These are phyloP conservation scores for Labeo rohita DNA, from an alignment of 2,113 vertebrate species.

Conservation along the genomic window DNA sequence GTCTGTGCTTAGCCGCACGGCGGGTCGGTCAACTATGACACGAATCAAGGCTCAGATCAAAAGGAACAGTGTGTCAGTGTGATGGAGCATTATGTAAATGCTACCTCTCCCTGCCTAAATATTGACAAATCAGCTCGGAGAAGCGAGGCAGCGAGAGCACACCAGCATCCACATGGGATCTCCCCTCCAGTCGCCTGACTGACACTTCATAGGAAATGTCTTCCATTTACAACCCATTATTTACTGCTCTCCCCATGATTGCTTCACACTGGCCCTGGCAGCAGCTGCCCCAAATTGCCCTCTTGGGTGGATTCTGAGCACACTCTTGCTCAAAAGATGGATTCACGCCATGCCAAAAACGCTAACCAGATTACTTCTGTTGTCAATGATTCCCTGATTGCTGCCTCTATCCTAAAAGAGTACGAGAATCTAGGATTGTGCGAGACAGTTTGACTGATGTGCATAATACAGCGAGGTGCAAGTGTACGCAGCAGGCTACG, in stretches of 20 bases:
- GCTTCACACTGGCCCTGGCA: constrained; percentile 55
- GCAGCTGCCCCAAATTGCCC: constrained; percentile 55
- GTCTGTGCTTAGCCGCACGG: not conserved
- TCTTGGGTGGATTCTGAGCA: constrained; percentile 51
- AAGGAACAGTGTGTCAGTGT: constrained; percentile 31
- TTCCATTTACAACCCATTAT: constrained; percentile 65
- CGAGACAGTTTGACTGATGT: constrained; percentile 54
- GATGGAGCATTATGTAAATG: constrained; percentile 64
- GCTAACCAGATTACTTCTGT: constrained; percentile 64
- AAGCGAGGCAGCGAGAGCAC: constrained; percentile 55
- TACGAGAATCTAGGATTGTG: constrained; percentile 34
- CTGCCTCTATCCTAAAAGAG: constrained; percentile 34
- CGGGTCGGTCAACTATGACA: constrained; percentile 36
- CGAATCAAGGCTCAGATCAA: constrained; percentile 45
- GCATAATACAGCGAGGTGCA: constrained; percentile 35
- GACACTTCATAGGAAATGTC: constrained; percentile 60
- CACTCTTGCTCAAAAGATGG: constrained; percentile 55
- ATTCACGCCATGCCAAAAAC: constrained; percentile 54
- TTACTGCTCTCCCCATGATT: constrained; percentile 63
- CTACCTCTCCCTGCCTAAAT: constrained; percentile 61
- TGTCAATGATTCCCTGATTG: constrained; percentile 50
- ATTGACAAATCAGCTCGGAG: constrained; percentile 71
- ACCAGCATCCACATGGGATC: constrained; percentile 54
- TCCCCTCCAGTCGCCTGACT: constrained; percentile 58
- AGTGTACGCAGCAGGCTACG: constrained; percentile 6